A percentile compares a stretch with the other conserved stretches of the same genome.
Evolutionary conservation across 2,888 invertebrate genomes (phyloP).

Genomic region (Onchidella celtica): DNA sequence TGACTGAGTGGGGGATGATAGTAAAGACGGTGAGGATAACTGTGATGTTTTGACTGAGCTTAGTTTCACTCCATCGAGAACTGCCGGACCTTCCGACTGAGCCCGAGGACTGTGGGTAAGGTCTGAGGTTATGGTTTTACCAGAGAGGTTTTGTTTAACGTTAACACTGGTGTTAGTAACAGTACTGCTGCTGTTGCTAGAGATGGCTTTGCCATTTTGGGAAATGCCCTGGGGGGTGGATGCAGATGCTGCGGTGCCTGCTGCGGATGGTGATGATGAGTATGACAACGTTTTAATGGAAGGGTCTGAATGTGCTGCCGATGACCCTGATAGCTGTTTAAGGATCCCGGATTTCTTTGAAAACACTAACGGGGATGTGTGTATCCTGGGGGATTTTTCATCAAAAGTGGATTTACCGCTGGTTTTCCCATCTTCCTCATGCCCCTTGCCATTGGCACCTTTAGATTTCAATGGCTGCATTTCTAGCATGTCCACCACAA

Average conservation of each 20-base stretch:
- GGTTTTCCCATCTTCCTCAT: neutral
- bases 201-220: slow-evolving; percentile 17
- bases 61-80: neutral
- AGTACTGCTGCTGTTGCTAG: slow-evolving; percentile 20
- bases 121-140: neutral
- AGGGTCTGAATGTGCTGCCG: neutral
- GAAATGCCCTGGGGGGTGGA: no score
- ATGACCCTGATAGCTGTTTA: neutral
- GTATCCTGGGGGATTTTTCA: neutral
- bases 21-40: neutral
- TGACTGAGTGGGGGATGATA: neutral
- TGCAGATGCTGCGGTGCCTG: neutral
- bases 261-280: neutral
- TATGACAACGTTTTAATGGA: neutral
- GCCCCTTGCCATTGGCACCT: neutral
- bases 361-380: slow-evolving; percentile 30
- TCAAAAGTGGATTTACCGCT: neutral
- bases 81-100: slow-evolving; percentile 36
- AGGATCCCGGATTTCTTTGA: neutral
- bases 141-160: neutral
- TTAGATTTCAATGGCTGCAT: slow-evolving; percentile 34
- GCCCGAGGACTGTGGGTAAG: slow-evolving; percentile 15
- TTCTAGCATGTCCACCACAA: slow-evolving; percentile 35
- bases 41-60: neutral
- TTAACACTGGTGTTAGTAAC: neutral